Conservation (phyloP, 1,140 invertebrate genomes). For the Drosophila kepulauana region DNA sequence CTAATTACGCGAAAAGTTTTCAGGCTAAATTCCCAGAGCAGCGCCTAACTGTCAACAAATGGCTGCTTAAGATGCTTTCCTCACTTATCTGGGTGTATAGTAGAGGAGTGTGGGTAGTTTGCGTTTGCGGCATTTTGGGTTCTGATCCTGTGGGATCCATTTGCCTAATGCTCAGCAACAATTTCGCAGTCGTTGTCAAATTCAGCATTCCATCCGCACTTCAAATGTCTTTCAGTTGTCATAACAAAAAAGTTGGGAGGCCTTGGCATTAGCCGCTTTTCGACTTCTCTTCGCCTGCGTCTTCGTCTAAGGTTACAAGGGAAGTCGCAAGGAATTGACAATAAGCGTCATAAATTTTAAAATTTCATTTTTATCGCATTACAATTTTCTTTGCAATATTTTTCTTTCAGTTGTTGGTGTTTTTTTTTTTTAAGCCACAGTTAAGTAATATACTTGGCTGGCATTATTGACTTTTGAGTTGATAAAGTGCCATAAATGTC, state of each 20-base stretch:
- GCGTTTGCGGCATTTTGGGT: not conserved
- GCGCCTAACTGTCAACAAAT: constrained; percentile 67
- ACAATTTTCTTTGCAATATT: constrained; percentile 61
- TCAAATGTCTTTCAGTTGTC: constrained; percentile 81
- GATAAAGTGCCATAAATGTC: constrained; percentile 85
- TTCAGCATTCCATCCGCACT: constrained; percentile 45
- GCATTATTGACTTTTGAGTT: constrained; percentile 82
- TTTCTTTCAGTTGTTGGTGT: not conserved
- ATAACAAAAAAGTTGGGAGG: constrained; percentile 70
- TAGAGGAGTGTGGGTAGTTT: constrained; percentile 6
- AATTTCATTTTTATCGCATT: constrained; percentile 83
- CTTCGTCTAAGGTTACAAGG: constrained; percentile 56
- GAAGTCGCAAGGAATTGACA: constrained; percentile 63
- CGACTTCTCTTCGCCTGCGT: constrained; percentile 40
- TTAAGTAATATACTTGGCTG: constrained; percentile 77
- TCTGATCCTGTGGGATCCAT: constrained; percentile 78
- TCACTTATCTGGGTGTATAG: not conserved
- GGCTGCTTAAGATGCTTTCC: constrained; percentile 39
- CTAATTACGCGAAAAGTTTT: constrained; percentile 73
- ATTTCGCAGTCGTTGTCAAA: constrained; percentile 42
- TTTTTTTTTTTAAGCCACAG: constrained; percentile 68
- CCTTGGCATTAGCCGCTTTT: constrained; percentile 56
- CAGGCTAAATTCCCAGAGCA: constrained; percentile 57
- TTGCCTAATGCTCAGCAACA: constrained; percentile 75
- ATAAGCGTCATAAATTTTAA: constrained; percentile 83